These are phyloP conservation scores for Calliscelio sp. DNA, from an alignment of 2,888 invertebrate species.

Conservation along the genomic window DNA sequence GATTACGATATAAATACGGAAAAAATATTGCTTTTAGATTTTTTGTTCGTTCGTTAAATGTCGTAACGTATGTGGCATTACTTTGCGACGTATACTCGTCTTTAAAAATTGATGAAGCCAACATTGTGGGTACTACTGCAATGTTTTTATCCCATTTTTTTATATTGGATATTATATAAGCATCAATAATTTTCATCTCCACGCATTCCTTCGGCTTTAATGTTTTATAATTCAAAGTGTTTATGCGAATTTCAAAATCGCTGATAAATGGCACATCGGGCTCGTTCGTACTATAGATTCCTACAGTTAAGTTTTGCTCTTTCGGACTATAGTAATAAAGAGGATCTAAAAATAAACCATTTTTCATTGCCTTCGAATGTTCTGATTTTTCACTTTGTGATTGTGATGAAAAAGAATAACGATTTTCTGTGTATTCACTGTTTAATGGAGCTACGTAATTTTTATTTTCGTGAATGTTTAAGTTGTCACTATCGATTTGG, in stretches of 20 bases:
- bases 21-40: neutral
- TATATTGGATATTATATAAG: neutral
- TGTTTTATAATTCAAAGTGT: neutral
- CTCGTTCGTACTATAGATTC: neutral
- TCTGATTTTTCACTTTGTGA: slow-evolving; percentile 40
- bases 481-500: neutral
- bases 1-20: neutral
- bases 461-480: too few relatives aligned
- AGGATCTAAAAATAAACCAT: slow-evolving; percentile 28
- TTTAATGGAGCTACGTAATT: too few relatives aligned
- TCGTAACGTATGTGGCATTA: too few relatives aligned
- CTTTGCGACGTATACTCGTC: neutral
- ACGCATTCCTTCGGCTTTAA: neutral
- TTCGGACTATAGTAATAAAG: slow-evolving; percentile 13
- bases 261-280: neutral
- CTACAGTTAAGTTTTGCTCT: neutral
- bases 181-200: neutral
- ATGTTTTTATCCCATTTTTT: neutral
- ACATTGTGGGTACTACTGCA: neutral
- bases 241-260: neutral
- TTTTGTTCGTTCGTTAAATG: neutral
- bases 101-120: neutral
- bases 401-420: too few relatives aligned
- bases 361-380: slow-evolving; percentile 21
- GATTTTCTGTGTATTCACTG: too few relatives aligned